Evolutionary conservation across 1,140 invertebrate genomes (phyloP), one percentile per base, ranked within the genome.

Genomic region (Drosophila athabasca): DNA sequence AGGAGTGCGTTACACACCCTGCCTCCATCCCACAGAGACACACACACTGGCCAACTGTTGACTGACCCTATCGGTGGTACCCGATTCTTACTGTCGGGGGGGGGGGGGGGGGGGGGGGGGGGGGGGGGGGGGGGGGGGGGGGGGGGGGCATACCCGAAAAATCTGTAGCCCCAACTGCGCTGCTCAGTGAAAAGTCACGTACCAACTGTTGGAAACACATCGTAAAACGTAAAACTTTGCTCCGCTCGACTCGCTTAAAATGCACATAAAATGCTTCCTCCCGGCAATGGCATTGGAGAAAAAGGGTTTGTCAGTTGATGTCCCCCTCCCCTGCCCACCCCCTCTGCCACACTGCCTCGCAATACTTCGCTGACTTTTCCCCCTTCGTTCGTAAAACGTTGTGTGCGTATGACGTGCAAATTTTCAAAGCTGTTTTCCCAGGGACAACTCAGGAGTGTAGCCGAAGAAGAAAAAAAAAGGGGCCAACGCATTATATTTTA

Each of bases 371-470:
- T 9, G 31, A 31, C 31, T 31, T 31, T 31, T 9, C 31, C 31
- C 6, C 22, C 45, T 17, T 15, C 9, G 29, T 15, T 15, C 19
- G 22, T 53, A 60, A 79, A 79, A 67, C 77, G 65, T 59, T 72
- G 82, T 71, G 75, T 88, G 83, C 83, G 79, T 87, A 87, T 83
- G 83, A 87, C 67, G 83, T 87, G 83, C 71, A 87, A 87, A 87
- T 82, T 88, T 87, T 76, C 64, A 79, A 88, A 88, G 75, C 79
- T 81, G 66, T 67, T 83, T 66, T 71, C 73, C 65, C 61, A 60
- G 60, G 59, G 54, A 64, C 35, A 69, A 50, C 44, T 57, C 51
- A 50, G 29, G 45, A 31, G 49, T 29, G 13, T 11, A 41, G 65
- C 54, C 17, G 17, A 19, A 64, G 29, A 44, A 43, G 9, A 49